These are phyloP conservation scores for Hirudinaria manillensis DNA, from an alignment of 2,888 invertebrate species.

Conservation along the genomic window DNA sequence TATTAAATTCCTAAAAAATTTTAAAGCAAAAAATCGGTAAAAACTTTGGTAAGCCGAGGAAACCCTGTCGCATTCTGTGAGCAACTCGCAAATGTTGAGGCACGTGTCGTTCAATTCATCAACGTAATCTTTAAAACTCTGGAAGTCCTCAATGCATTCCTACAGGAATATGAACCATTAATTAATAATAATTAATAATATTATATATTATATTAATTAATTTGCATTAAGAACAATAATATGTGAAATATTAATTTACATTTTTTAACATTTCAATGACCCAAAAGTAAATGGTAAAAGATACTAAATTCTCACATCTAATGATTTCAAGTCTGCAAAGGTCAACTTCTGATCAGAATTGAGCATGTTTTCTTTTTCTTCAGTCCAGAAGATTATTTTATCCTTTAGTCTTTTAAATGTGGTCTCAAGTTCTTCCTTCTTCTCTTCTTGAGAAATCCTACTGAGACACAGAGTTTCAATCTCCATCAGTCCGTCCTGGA, in stretches of 20 bases:
- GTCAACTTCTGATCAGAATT: background rate
- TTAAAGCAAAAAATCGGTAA: too few relatives aligned
- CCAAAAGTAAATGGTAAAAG: background rate
- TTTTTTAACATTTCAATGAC: too few relatives aligned
- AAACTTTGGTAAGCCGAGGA: background rate
- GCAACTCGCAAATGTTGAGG: constrained; percentile 4
- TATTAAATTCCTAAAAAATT: too few relatives aligned
- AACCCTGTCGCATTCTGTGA: background rate
- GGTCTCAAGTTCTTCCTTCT: constrained; percentile 19
- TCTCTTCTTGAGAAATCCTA: constrained; percentile 5
- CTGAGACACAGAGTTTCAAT: constrained; percentile 15
- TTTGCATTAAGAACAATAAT: background rate
- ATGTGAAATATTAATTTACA: too few relatives aligned
- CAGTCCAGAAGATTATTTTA: constrained; percentile 16
- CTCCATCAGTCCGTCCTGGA: constrained; percentile 4
- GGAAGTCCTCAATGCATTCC: background rate
- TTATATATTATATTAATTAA: background rate
- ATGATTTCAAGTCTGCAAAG: background rate
- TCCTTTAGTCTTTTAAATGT: constrained; percentile 1
- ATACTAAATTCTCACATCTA: background rate
- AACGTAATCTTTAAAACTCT: constrained; percentile 5
- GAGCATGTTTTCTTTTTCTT: constrained; percentile 18
- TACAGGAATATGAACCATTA: background rate
- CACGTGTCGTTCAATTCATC: background rate
- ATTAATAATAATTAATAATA: background rate